A percentile compares a stretch with the other conserved stretches of the same genome.
These are phyloP conservation scores for Micrasema minimum DNA, from an alignment of 1,140 invertebrate species.

Conservation along the genomic window DNA sequence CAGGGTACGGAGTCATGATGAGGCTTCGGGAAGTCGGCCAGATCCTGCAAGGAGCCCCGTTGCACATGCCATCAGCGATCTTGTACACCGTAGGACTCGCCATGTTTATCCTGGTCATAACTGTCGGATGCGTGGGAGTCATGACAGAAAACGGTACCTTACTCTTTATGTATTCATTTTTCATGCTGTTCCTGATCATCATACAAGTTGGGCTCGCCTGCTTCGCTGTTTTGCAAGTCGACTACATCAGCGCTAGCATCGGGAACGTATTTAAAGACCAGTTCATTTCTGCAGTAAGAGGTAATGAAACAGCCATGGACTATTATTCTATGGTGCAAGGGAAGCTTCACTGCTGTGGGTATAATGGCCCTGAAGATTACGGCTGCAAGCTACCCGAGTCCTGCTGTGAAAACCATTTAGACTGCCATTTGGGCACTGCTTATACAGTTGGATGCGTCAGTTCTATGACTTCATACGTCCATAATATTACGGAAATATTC, in stretches of 20 bases:
- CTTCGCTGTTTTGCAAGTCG: constrained; percentile 26
- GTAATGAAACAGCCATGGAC: neutral
- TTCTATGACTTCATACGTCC: constrained; percentile 1
- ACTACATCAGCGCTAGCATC: neutral
- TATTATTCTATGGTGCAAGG: neutral
- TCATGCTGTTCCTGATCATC: constrained; percentile 21
- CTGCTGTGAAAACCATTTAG: neutral
- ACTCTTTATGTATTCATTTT: constrained; percentile 30
- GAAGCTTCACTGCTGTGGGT: constrained; percentile 11
- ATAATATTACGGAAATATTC: constrained; percentile 16
- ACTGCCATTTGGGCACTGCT: neutral
- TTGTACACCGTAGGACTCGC: constrained; percentile 13
- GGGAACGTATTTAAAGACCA: neutral
- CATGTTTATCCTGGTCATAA: constrained; percentile 10
- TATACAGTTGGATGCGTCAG: constrained; percentile 4
- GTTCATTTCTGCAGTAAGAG: neutral
- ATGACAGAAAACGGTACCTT: constrained; percentile 18
- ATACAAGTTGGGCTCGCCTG: constrained; percentile 14
- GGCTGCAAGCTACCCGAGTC: neutral
- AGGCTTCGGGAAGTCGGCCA: neutral
- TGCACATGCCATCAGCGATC: neutral
- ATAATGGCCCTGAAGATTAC: neutral
- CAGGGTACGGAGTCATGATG: constrained; percentile 26
- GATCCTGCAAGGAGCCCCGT: neutral
- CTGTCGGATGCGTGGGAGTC: constrained; percentile 15